Evolutionary conservation across 2,888 invertebrate species (phyloP).

Genomic region (Thereva unica): DNA sequence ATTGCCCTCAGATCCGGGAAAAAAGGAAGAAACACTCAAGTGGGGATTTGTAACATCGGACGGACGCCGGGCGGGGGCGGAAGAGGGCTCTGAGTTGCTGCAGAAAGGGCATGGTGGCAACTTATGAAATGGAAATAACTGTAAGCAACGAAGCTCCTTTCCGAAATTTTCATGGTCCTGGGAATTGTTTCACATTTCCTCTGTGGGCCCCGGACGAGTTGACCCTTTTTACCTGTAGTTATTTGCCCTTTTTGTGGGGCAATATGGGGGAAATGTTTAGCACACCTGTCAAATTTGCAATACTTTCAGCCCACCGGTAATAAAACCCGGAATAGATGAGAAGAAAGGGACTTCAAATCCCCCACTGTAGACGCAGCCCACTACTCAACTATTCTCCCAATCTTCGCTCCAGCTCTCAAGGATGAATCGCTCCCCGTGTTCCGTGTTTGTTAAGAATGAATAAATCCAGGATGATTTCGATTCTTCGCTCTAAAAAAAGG

Average conservation of each 20-base stretch:
- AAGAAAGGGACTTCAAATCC: neutral
- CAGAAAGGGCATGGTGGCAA: neutral
- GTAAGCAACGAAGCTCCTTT: neutral
- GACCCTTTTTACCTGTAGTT: constrained; percentile 26
- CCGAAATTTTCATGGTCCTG: neutral
- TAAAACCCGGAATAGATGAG: constrained; percentile 15
- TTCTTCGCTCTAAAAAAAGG: too few relatives aligned
- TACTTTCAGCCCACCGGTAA: constrained; percentile 5
- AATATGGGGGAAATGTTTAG: constrained; percentile 1
- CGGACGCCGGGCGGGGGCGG: neutral
- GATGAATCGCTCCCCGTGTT: too few relatives aligned
- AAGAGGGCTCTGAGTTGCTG: neutral
- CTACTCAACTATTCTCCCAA: too few relatives aligned
- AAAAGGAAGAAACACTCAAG: neutral
- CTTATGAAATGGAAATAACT: constrained; percentile 3
- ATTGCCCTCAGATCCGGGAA: constrained; percentile 5
- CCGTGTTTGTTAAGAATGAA: too few relatives aligned
- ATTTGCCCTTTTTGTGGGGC: neutral
- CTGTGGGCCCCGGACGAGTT: constrained; percentile 4
- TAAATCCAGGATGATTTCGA: too few relatives aligned
- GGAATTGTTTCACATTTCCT: constrained; percentile 5
- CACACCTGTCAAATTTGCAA: constrained; percentile 2
- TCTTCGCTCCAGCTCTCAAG: too few relatives aligned
- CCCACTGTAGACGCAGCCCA: too few relatives aligned
- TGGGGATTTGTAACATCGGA: too few relatives aligned